These are phyloP conservation scores for Macrosteles quadrilineatus DNA, from an alignment of 1,140 invertebrate species.

Conservation along the genomic window DNA sequence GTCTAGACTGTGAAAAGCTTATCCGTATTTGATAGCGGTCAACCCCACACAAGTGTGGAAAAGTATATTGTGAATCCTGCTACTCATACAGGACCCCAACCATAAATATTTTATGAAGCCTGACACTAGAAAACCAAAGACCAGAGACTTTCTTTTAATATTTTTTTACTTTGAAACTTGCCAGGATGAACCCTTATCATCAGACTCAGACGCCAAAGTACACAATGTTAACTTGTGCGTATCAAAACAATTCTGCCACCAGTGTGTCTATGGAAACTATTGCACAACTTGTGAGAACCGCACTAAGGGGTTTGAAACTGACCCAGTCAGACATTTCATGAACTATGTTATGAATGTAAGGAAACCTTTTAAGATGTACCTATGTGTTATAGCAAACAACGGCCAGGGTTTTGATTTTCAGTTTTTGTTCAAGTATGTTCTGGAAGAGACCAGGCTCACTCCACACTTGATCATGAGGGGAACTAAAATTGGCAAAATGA, in stretches of 20 bases:
- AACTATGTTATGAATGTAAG: conserved; percentile 12
- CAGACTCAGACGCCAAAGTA: neutral
- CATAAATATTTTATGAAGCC: too few species aligned
- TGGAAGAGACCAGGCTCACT: conserved; percentile 27
- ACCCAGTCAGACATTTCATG: conserved; percentile 1
- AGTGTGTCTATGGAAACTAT: neutral
- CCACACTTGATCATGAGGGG: conserved; percentile 39
- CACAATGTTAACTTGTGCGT: neutral
- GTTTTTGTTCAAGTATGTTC: conserved; percentile 41
- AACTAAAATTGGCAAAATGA: conserved; percentile 31
- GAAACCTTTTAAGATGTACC: neutral
- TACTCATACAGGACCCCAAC: too few species aligned
- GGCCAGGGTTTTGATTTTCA: conserved; percentile 40
- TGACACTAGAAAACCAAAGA: too few species aligned
- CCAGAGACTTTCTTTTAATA: neutral
- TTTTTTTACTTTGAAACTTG: neutral
- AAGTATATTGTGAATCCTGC: too few species aligned
- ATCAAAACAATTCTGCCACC: neutral
- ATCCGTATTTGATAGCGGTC: neutral
- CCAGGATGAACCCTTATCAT: neutral
- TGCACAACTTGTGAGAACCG: neutral
- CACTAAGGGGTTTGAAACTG: neutral
- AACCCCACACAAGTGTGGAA: too few species aligned
- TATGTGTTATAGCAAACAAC: conserved; percentile 40
- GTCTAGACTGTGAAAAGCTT: neutral